These are phyloP conservation scores for Mythimna impura DNA, from an alignment of 2,888 invertebrate genomes.

Conservation along the genomic window DNA sequence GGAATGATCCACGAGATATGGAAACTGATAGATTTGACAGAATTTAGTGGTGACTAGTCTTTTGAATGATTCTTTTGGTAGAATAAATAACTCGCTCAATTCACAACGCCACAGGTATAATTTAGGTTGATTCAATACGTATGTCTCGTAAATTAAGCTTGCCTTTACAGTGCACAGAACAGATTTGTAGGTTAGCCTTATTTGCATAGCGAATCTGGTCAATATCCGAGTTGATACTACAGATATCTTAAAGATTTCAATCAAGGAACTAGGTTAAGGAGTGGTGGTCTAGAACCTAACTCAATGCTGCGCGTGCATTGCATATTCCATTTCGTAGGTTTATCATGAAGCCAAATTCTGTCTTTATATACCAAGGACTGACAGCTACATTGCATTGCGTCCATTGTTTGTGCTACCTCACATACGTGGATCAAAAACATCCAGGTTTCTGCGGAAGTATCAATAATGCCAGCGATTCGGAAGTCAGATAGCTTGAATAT, in stretches of 20 bases:
- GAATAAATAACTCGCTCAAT: conserved; percentile 32
- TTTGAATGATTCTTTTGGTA: conserved; percentile 27
- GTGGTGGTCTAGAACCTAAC: conserved; percentile 47
- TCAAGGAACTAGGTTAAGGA: conserved; percentile 58
- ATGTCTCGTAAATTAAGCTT: conserved; percentile 39
- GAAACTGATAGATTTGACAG: conserved; percentile 59
- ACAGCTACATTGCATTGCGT: conserved; percentile 26
- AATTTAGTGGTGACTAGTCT: conserved; percentile 34
- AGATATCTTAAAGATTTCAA: conserved; percentile 53
- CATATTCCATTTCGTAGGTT: conserved; percentile 33
- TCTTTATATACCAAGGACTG: conserved; percentile 28
- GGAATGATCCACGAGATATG: conserved; percentile 65
- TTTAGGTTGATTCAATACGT: conserved; percentile 31
- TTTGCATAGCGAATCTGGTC: conserved; percentile 53
- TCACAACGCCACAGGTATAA: conserved; percentile 25
- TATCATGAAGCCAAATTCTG: conserved; percentile 22
- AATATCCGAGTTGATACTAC: conserved; percentile 43
- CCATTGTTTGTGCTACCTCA: conserved; percentile 45
- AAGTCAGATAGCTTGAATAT: conserved; percentile 73
- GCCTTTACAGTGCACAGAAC: conserved; percentile 31
- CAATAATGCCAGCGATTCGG: conserved; percentile 75
- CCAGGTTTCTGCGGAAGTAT: conserved; percentile 71
- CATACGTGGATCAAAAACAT: conserved; percentile 44
- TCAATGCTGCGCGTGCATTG: conserved; percentile 45
- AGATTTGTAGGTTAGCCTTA: conserved; percentile 48